These are phyloP conservation scores for Sebastes itinus DNA, from an alignment of 2,797 vertebrate species.

Conservation along the genomic window DNA sequence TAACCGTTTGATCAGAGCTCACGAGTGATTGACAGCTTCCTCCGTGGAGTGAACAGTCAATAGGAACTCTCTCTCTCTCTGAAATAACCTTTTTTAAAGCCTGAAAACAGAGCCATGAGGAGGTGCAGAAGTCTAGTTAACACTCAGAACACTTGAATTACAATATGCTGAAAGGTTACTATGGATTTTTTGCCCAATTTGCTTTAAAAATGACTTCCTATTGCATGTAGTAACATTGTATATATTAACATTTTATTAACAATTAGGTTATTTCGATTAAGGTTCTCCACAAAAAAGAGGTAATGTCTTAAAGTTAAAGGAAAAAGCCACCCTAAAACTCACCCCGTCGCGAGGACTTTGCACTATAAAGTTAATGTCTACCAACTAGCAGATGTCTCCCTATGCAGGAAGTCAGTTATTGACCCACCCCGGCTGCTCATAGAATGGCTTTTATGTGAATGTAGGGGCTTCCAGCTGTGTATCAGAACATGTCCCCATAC, in stretches of 20 bases:
- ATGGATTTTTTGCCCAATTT: too few relatives aligned
- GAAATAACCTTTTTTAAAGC: too few relatives aligned
- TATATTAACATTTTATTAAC: background rate
- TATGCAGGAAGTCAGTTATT: slow-evolving; percentile 63
- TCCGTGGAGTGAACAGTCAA: accelerated
- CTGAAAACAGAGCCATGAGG: too few relatives aligned
- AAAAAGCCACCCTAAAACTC: background rate
- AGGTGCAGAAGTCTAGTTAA: too few relatives aligned
- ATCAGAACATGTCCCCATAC: slow-evolving; percentile 31
- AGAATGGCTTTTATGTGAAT: slow-evolving; percentile 54
- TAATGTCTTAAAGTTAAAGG: background rate
- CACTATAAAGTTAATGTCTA: slow-evolving; percentile 38
- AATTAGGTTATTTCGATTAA: background rate
- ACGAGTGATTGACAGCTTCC: too few relatives aligned
- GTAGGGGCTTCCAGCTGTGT: slow-evolving; percentile 65
- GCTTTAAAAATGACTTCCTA: background rate
- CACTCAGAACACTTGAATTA: too few relatives aligned
- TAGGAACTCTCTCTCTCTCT: too few relatives aligned
- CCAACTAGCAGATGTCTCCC: slow-evolving; percentile 51
- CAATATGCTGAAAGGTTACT: too few relatives aligned
- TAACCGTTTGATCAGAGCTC: too few relatives aligned
- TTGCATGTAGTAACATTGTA: background rate
- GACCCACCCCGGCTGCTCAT: slow-evolving; percentile 51
- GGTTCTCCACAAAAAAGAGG: background rate
- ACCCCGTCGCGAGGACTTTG: background rate